Percentiles rank a stretch among this genome's conserved stretches.
These are phyloP conservation scores for Drosophila burlai DNA, from an alignment of 1,140 invertebrate species.

Conservation along the genomic window DNA sequence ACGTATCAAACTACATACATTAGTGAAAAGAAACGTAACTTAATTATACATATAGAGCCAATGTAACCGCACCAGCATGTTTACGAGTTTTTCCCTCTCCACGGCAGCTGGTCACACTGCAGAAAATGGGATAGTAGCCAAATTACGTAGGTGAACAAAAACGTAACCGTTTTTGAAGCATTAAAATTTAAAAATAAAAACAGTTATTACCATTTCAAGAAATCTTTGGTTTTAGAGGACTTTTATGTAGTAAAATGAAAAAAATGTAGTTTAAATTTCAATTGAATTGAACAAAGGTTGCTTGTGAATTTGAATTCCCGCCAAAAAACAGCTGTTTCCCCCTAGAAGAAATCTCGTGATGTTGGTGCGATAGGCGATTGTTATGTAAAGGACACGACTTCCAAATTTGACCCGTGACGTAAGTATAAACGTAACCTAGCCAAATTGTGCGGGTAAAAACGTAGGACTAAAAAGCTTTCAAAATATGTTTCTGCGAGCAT, in stretches of 20 bases:
- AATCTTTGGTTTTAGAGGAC: neutral
- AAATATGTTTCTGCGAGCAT: neutral
- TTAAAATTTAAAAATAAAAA: too few species aligned
- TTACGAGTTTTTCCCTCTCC: too few species aligned
- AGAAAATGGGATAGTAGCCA: too few species aligned
- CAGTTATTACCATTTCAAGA: neutral
- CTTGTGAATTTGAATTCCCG: neutral
- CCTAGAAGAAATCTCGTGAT: neutral
- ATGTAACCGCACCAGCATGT: too few species aligned
- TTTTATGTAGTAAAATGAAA: neutral
- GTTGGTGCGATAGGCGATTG: neutral
- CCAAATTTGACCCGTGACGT: neutral
- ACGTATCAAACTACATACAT: too few species aligned
- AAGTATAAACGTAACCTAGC: neutral
- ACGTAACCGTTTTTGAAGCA: too few species aligned
- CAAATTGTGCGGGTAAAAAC: neutral
- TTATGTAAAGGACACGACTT: too few species aligned
- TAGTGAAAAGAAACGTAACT: too few species aligned
- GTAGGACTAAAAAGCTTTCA: neutral
- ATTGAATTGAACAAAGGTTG: too few species aligned
- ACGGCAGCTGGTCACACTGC: too few species aligned
- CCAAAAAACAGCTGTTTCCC: neutral
- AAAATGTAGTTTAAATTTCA: neutral
- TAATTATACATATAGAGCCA: too few species aligned
- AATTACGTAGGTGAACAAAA: too few species aligned